Evolutionary conservation across 35 echinoderm and acorn worm species (phyloP).

Genomic region (Amphiura filiformis): DNA sequence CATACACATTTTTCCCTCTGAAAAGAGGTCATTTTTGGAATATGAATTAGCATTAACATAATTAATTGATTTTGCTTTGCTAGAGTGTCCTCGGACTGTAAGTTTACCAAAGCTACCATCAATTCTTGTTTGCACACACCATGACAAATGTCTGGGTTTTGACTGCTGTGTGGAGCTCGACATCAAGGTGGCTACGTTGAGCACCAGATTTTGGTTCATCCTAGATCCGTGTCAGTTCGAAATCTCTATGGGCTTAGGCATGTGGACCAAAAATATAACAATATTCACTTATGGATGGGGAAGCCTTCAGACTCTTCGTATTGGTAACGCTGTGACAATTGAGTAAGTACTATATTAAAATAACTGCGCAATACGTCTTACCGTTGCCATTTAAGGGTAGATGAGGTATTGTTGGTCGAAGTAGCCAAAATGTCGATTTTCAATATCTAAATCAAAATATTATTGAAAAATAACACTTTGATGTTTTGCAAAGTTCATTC

Average conservation of each 20-base stretch:
- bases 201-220: conserved; percentile 4
- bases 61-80: too few species aligned
- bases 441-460: too few species aligned
- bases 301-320: neutral
- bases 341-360: too few species aligned
- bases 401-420: too few species aligned
- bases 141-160: neutral
- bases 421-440: too few species aligned
- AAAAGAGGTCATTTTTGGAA: neutral
- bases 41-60: neutral
- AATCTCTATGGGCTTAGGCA: neutral
- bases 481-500: too few species aligned
- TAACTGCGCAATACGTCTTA: too few species aligned
- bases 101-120: neutral
- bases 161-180: conserved; percentile 29
- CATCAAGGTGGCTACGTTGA: neutral
- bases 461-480: too few species aligned
- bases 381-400: too few species aligned
- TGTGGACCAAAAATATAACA: neutral
- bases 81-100: conserved; percentile 16
- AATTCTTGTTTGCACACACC: conserved; percentile 5
- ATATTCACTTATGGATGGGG: conserved; percentile 1
- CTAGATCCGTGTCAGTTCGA: conserved; percentile 12
- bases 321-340: neutral
- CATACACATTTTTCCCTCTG: neutral